Evolutionary conservation across 2,113 vertebrate genomes (phyloP).

Genomic region (Alligator sinensis): DNA sequence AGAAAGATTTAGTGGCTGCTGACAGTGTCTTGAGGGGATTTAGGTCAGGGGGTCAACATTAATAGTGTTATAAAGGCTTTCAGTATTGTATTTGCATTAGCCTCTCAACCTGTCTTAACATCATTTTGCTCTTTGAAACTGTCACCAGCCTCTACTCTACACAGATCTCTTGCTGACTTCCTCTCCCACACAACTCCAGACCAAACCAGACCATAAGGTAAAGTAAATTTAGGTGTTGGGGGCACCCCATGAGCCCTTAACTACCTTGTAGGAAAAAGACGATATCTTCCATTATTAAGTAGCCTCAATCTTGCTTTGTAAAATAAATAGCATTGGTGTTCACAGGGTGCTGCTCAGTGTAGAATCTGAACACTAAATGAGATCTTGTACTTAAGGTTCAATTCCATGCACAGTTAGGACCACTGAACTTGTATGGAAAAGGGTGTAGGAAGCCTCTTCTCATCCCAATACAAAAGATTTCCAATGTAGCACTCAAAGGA

Average conservation of each 20-base stretch:
- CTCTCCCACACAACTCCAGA: neutral
- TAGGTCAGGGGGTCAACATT: conserved; percentile 23
- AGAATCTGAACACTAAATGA: neutral
- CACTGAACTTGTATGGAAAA: neutral
- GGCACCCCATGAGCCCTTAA: no score
- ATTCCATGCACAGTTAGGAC: neutral
- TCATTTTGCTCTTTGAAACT: neutral
- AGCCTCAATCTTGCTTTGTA: neutral
- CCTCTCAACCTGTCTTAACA: neutral
- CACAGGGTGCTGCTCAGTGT: rapidly evolving
- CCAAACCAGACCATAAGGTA: neutral
- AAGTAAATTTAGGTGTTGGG: neutral
- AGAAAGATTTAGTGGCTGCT: neutral
- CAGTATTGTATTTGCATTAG: neutral
- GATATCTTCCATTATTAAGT: neutral
- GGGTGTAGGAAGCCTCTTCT: neutral
- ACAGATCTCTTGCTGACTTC: neutral
- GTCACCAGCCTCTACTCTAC: conserved; percentile 3
- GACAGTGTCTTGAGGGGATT: neutral
- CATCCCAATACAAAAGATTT: neutral
- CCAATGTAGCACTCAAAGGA: neutral
- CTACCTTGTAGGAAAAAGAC: neutral
- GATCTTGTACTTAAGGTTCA: neutral
- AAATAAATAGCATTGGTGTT: neutral
- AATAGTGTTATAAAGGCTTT: neutral